These are phyloP conservation scores for Agrochola macilenta DNA, from an alignment of 2,888 invertebrate genomes.

Conservation along the genomic window DNA sequence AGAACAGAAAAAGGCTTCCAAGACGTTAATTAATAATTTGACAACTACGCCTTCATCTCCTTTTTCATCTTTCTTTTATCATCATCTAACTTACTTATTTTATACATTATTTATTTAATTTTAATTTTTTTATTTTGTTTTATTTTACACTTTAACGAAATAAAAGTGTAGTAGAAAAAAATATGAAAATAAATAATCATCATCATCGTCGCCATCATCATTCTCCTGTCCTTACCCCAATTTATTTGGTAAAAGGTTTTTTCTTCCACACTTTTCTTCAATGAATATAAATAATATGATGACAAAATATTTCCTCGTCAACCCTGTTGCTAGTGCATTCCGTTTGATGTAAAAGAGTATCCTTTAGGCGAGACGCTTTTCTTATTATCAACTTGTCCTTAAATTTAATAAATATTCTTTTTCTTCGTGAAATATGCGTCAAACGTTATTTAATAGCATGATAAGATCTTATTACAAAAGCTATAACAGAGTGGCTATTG, in stretches of 20 bases:
- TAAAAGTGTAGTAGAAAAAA: background rate
- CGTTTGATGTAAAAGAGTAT: constrained; percentile 85
- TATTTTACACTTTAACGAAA: background rate
- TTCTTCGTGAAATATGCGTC: constrained; percentile 53
- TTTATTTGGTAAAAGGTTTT: too few relatives aligned
- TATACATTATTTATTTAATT: too few relatives aligned
- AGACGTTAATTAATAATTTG: background rate
- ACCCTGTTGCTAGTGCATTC: constrained; percentile 83
- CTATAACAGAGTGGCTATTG: background rate
- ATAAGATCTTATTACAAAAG: constrained; percentile 15
- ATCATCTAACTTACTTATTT: constrained; percentile 6
- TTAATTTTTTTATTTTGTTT: too few relatives aligned
- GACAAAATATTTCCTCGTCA: constrained; percentile 59
- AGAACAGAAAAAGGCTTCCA: background rate
- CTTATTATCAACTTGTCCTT: constrained; percentile 82
- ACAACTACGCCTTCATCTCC: background rate
- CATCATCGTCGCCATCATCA: too few relatives aligned
- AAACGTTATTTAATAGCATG: constrained; percentile 46
- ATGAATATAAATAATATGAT: constrained; percentile 1
- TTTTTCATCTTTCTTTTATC: background rate
- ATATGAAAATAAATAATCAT: too few relatives aligned
- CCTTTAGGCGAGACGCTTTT: constrained; percentile 81
- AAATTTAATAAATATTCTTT: constrained; percentile 74
- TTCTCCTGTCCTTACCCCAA: too few relatives aligned
- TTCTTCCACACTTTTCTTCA: too few relatives aligned